Base-by-base conservation (phyloP, 1,140 invertebrate species). In the Bombyx mandarina region DNA sequence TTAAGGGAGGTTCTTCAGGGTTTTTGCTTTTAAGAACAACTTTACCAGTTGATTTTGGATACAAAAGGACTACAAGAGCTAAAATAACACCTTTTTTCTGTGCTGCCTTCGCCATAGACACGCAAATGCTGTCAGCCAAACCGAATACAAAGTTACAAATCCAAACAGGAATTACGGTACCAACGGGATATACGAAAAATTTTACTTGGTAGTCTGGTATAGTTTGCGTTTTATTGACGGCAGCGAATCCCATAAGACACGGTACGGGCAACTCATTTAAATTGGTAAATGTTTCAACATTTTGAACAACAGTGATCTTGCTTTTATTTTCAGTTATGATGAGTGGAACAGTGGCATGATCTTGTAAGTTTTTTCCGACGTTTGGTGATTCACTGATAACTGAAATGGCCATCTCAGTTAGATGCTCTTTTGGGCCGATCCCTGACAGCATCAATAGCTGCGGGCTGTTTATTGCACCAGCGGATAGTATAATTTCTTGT, bases 1-100 rank as follows among this genome's bases (percentile, higher is more conserved):
- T 95, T 5, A 95, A 83, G 0, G 98, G 97, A 70, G 94, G 92
- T 58, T 95, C 93, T 58, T 93, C 92, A 0, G 97, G 97, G 82
- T 97, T 93, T 8, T 89, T 91, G 54, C 91, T 94, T 8, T 92
- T 87, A 3, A 98, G 74, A 56, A 90, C 91, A 8, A 98, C 93
- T 6, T 89, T 80, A 2, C 97, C 97, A 59, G 88, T 89, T 56
- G 94, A 96, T 55, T 90, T 90, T 0, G 95, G 94, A 47, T 96
- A 88, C n/a, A 98, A 72, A 43, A 96, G 76, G 88, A 95, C 93
- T 0, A 96, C 93, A 22, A 95, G 90, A 0, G 96, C 89, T 64
- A 93, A 93, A 91, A 94, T 94, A 0, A 90, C 90, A 65, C 96
- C 94, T 45, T 90, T 89, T 68, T 92, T 89, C 91, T 1, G 35